These are phyloP conservation scores for Cygnus atratus DNA, from an alignment of 2,113 vertebrate species.

Conservation along the genomic window DNA sequence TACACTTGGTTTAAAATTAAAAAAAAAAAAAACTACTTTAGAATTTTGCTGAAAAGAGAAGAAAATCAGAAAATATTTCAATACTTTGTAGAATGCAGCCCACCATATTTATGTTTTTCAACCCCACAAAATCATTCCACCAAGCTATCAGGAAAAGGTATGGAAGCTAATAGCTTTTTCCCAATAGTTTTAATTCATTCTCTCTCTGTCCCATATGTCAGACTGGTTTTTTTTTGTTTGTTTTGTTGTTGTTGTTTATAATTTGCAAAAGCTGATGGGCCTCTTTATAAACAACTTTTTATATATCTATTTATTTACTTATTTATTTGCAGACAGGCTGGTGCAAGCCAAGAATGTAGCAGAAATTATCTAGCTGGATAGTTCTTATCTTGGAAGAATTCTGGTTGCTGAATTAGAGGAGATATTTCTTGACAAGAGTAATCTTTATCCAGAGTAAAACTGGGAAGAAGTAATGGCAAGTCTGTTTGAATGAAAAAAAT, in stretches of 20 bases:
- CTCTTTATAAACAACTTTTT: neutral
- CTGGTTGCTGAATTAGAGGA: neutral
- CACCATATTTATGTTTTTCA: neutral
- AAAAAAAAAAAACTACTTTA: neutral
- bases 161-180: neutral
- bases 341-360: neutral
- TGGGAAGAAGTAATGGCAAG: neutral
- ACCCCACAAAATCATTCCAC: neutral
- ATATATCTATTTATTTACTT: neutral
- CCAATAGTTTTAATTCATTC: slow-evolving; percentile 31
- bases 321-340: neutral
- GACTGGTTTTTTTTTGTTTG: neutral
- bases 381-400: neutral
- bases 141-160: slow-evolving; percentile 19
- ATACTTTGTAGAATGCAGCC: neutral
- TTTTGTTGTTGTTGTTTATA: neutral
- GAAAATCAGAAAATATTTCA: neutral
- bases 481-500: neutral
- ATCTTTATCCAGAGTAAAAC: neutral
- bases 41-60: neutral
- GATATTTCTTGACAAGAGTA: neutral
- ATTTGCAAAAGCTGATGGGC: neutral
- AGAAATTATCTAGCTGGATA: neutral
- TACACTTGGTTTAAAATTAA: neutral
- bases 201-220: neutral